phyloP scores from a whole-genome alignment of 2,797 vertebrate species.

The Sus cebifrons region DNA sequence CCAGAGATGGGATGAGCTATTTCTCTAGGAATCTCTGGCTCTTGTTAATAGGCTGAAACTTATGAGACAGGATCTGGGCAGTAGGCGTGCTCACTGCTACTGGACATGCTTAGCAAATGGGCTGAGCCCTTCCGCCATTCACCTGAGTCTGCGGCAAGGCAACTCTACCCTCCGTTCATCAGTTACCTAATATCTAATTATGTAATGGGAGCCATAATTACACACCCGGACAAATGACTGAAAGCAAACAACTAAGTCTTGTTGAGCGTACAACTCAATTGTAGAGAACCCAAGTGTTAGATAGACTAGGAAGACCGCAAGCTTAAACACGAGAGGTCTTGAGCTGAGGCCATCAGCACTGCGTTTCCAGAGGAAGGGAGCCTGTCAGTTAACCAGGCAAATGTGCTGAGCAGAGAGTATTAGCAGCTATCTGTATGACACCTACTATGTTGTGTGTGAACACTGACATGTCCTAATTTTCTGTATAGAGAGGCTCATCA shows the following conservation, averaged over 20 bases:
- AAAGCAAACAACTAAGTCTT: constrained; percentile 21
- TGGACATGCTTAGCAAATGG: neutral
- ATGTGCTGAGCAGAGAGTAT: neutral
- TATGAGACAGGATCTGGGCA: constrained; percentile 7
- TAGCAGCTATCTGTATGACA: neutral
- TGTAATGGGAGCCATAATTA: neutral
- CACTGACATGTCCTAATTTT: neutral
- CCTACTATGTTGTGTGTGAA: neutral
- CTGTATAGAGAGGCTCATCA: neutral
- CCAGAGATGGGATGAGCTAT: neutral
- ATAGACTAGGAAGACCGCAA: neutral
- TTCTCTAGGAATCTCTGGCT: constrained; percentile 1
- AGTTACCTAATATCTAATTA: neutral
- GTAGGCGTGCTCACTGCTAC: neutral
- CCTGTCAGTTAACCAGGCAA: neutral
- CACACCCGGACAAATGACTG: neutral
- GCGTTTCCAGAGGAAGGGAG: neutral
- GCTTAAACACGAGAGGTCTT: neutral
- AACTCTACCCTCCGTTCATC: neutral
- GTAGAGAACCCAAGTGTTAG: neutral
- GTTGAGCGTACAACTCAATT: neutral
- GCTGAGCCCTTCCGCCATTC: neutral
- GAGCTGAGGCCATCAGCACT: neutral
- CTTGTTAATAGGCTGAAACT: constrained; percentile 24
- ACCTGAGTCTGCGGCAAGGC: neutral